Conservation (phyloP, 1,140 invertebrate species). For the Panagrolaimus sp. region DNA sequence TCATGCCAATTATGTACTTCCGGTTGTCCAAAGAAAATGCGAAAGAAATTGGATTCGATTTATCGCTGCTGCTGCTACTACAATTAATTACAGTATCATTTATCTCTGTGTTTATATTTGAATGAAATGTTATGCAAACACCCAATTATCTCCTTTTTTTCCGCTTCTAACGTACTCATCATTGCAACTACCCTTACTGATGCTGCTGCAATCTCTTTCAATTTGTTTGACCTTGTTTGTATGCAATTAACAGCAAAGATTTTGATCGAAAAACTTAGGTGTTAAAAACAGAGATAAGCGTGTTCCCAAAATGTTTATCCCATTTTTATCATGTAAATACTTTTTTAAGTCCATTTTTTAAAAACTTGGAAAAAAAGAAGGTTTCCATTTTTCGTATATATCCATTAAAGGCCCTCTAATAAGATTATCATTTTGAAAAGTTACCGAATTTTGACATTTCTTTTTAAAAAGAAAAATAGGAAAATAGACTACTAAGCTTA, state of each 20-base stretch:
- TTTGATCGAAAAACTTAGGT: not conserved
- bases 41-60: not conserved
- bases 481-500: too few relatives aligned
- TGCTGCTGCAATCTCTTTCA: not conserved
- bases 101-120: not conserved
- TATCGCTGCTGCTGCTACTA: not conserved
- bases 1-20: constrained; percentile 11
- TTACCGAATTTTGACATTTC: too few relatives aligned
- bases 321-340: too few relatives aligned
- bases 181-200: too few relatives aligned
- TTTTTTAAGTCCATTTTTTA: too few relatives aligned
- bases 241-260: not conserved
- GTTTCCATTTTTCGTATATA: too few relatives aligned
- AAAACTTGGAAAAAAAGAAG: too few relatives aligned
- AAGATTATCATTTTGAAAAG: too few relatives aligned
- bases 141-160: constrained; percentile 9
- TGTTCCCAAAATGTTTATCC: not conserved
- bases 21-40: not conserved
- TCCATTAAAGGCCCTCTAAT: too few relatives aligned
- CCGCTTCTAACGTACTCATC: not conserved
- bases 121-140: constrained; percentile 10
- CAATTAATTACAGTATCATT: constrained; percentile 5
- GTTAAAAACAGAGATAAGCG: not conserved
- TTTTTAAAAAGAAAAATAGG: too few relatives aligned
- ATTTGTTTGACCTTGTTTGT: not conserved